A percentile compares a stretch with the other conserved stretches of the same genome.
Evolutionary conservation across 64 coral and sea anemone genomes (phyloP).

Genomic region (Dendronephthya gigantea): DNA sequence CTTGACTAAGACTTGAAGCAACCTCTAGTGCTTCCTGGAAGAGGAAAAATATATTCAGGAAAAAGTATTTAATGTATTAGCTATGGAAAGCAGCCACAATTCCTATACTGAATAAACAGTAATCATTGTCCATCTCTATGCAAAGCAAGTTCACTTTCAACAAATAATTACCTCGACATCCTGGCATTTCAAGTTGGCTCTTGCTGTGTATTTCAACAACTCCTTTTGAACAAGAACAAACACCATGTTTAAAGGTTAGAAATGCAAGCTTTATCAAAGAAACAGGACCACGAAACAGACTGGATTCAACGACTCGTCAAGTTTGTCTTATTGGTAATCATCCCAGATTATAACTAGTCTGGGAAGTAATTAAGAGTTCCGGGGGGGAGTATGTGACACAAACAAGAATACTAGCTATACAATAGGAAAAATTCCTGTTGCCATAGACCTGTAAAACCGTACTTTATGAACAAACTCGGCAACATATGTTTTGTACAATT

Average conservation of each 20-base stretch:
- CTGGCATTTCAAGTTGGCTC: constrained; percentile 50
- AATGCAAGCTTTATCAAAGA: background rate
- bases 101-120: background rate
- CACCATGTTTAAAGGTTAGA: background rate
- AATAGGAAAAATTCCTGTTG: no score
- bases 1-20: background rate
- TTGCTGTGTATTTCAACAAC: constrained; percentile 72
- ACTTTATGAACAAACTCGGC: no score
- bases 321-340: no score
- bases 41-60: background rate
- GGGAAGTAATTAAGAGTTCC: no score
- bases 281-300: background rate
- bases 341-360: no score
- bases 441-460: no score
- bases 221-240: constrained; percentile 40
- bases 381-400: no score
- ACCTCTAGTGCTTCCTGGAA: background rate
- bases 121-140: background rate
- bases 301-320: no score
- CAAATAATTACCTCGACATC: constrained; percentile 43
- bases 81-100: background rate
- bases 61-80: background rate
- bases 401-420: no score
- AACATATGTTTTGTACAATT: no score
- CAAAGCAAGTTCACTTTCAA: background rate